Conservation (phyloP, 2,888 invertebrate genomes). For the Ormyrus nitidulus region DNA sequence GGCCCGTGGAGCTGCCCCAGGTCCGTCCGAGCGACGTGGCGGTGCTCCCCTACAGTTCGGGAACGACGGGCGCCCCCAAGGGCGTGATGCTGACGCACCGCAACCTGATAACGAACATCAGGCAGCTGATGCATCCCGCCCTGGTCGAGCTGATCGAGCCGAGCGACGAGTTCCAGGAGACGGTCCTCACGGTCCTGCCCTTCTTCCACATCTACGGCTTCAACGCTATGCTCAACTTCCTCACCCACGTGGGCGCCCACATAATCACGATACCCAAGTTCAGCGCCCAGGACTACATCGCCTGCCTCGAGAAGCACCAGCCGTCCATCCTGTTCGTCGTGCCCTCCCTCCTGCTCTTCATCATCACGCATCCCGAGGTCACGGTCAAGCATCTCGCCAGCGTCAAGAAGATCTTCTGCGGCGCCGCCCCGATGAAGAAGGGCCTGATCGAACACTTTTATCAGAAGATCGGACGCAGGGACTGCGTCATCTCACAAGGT, state of each 20-base stretch:
- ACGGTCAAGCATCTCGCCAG: conserved; percentile 81
- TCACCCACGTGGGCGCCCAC: conserved; percentile 79
- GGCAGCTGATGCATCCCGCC: conserved; percentile 76
- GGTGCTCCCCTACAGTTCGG: conserved; percentile 77
- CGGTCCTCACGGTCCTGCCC: conserved; percentile 82
- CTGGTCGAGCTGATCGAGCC: conserved; percentile 76
- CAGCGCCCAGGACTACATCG: conserved; percentile 84
- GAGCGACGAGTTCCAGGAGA: conserved; percentile 77
- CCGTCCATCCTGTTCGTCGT: conserved; percentile 84
- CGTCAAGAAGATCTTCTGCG: conserved; percentile 82
- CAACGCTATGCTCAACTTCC: conserved; percentile 81
- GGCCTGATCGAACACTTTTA: conserved; percentile 81
- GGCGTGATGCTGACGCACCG: conserved; percentile 86
- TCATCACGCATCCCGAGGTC: conserved; percentile 84
- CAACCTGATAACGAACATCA: conserved; percentile 80
- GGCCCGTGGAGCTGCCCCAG: conserved; percentile 72
- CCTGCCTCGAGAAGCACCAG: conserved; percentile 79
- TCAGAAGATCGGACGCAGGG: conserved; percentile 75
- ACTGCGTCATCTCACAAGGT: conserved; percentile 72
- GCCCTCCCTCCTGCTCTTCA: conserved; percentile 85
- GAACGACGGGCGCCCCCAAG: conserved; percentile 90
- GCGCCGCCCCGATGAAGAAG: conserved; percentile 85
- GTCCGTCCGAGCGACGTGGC: conserved; percentile 60
- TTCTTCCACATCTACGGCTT: conserved; percentile 89
- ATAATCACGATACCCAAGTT: conserved; percentile 84